Base-by-base conservation (phyloP, 2,113 vertebrate species). In the Ascaphus truei region DNA sequence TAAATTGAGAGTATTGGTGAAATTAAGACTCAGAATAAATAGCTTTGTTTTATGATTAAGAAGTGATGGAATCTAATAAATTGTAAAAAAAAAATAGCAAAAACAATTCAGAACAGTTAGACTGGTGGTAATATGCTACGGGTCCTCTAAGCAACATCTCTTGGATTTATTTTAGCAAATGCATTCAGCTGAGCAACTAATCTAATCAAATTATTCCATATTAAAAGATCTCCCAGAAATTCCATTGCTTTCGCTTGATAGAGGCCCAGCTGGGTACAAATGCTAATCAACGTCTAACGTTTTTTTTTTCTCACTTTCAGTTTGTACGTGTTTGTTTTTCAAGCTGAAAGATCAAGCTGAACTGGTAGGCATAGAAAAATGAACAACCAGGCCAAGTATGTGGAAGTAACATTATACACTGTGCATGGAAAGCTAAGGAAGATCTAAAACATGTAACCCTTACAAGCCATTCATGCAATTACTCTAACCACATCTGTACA, bases 191-290 rank as follows among this genome's bases (percentile, higher is more conserved):
- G 85, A 86, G 83, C 67, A 83, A 82, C 83, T 82, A 85, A 87
- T 86, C 83, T 88, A 86, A 89, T 87, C 87, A 88, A 87, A 89
- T 89, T 86, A 89, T 89, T 88, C 84, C 86, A 83, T 86, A 87
- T 87, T 86, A 86, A 89, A n/a, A 87, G 87, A 83, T 83, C 85
- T 85, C 86, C 84, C 78, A 83, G 86, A 79, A 87, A 85, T 89
- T 85, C 83, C 86, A 84, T 82, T 72, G 81, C 85, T 85, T 80
- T 79, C 75, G 81, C 81, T 83, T n/a, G 85, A 77, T 83, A 73
- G 80, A 77, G 82, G 74, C 84, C 85, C 86, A 86, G 87, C 88
- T 88, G 86, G 88, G 86, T 87, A 86, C 87, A 88, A 86, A 85
- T 86, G 88, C 85, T 90, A 85, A 86, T 89, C 86, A 84, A 81